phyloP scores from a whole-genome alignment of 2,888 invertebrate species.

The Hyles lineata region DNA sequence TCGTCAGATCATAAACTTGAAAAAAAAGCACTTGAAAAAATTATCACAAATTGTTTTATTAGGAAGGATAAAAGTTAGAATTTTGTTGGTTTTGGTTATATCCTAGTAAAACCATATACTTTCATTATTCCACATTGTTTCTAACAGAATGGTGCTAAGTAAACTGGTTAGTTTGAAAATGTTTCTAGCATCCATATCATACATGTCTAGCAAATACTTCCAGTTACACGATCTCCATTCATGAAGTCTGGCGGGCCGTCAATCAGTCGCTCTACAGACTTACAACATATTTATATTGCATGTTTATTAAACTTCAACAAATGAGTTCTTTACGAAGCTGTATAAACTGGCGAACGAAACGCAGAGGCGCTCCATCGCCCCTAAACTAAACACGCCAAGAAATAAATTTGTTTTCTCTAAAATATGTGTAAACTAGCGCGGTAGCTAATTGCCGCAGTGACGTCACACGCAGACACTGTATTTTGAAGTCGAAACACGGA shows the following conservation, averaged over 20 bases:
- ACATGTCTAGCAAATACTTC: neutral
- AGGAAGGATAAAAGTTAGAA: too few relatives aligned
- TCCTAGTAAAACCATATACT: too few relatives aligned
- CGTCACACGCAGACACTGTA: neutral
- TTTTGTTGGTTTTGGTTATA: too few relatives aligned
- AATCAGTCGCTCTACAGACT: neutral
- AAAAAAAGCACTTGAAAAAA: too few relatives aligned
- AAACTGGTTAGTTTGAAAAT: too few relatives aligned
- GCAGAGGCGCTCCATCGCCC: conserved; percentile 2
- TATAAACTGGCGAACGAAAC: conserved; percentile 16
- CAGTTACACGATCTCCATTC: conserved; percentile 7
- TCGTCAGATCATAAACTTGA: too few relatives aligned
- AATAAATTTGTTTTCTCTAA: conserved; percentile 24
- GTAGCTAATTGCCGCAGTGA: neutral
- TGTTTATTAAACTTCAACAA: conserved; percentile 25
- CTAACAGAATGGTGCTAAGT: too few relatives aligned
- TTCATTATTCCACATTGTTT: too few relatives aligned
- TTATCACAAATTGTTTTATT: too few relatives aligned
- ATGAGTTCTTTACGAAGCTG: conserved; percentile 23
- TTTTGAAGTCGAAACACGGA: neutral
- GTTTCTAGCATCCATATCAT: neutral
- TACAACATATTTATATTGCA: conserved; percentile 8
- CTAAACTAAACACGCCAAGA: conserved; percentile 4
- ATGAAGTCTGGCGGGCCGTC: neutral
- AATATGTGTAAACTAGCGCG: neutral